Conservation (phyloP, 2,113 vertebrate species). For the Gopherus evgoodei region DNA sequence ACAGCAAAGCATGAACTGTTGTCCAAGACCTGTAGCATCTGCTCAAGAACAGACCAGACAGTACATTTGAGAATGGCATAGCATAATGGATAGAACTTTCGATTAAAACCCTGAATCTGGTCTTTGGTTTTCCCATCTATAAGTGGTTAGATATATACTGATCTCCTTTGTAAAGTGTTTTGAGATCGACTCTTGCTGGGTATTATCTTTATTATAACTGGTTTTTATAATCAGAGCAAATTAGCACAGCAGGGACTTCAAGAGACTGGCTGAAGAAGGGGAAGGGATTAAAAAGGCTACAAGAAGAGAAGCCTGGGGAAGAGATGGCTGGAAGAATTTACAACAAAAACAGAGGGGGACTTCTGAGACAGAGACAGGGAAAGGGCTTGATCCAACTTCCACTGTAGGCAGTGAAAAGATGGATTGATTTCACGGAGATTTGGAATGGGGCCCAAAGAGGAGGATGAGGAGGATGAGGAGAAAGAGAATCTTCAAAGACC, state of each 20-base stretch:
- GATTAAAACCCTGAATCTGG: background rate
- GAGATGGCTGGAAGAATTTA: background rate
- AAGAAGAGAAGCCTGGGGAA: background rate
- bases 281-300: background rate
- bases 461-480: too few species aligned
- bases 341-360: background rate
- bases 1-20: background rate
- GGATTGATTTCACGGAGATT: background rate
- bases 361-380: background rate
- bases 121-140: background rate
- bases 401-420: background rate
- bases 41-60: background rate
- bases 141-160: background rate
- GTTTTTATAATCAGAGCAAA: conserved; percentile 8
- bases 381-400: accelerated
- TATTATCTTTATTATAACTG: background rate
- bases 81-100: background rate
- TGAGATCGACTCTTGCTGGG: background rate
- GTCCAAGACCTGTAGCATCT: background rate
- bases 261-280: background rate
- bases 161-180: background rate
- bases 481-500: background rate
- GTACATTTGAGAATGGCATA: background rate
- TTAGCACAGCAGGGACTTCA: background rate
- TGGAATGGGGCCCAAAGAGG: background rate